phyloP scores from a whole-genome alignment of 2,113 vertebrate species.

The Gavialis gangeticus region DNA sequence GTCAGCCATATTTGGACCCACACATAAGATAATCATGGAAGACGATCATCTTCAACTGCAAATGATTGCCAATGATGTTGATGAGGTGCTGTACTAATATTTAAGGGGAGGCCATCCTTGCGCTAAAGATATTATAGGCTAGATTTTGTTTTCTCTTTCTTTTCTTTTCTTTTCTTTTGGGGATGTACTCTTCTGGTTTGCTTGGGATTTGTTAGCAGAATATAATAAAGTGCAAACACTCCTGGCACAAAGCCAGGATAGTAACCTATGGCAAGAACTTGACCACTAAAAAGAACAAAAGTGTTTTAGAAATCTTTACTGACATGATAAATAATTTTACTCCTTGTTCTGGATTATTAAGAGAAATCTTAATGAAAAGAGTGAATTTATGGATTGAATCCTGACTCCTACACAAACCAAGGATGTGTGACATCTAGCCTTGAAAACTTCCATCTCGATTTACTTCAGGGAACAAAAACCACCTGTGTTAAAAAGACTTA shows the following conservation, averaged over 20 bases:
- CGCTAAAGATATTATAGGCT: not conserved
- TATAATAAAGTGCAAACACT: not conserved
- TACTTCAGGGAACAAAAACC: conserved; percentile 23
- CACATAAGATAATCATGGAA: no score
- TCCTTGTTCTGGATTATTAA: not conserved
- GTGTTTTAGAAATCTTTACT: not conserved
- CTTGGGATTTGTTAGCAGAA: not conserved
- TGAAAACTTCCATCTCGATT: not conserved
- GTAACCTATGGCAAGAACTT: not conserved
- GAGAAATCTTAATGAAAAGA: not conserved
- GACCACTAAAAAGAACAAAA: not conserved
- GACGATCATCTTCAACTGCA: no score
- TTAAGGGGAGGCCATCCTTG: not conserved
- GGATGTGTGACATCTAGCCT: not conserved
- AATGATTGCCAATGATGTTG: no score
- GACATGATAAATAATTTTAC: not conserved
- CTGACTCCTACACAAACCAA: not conserved
- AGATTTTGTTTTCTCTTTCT: not conserved
- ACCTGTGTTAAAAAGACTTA: conserved; percentile 6
- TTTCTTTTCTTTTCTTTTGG: not conserved
- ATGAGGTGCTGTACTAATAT: no score
- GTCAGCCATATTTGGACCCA: no score
- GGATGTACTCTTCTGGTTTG: not conserved
- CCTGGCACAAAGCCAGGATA: not conserved
- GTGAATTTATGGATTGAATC: not conserved